Conservation (phyloP, 2,797 vertebrate species). For the Sebastes goodei region DNA sequence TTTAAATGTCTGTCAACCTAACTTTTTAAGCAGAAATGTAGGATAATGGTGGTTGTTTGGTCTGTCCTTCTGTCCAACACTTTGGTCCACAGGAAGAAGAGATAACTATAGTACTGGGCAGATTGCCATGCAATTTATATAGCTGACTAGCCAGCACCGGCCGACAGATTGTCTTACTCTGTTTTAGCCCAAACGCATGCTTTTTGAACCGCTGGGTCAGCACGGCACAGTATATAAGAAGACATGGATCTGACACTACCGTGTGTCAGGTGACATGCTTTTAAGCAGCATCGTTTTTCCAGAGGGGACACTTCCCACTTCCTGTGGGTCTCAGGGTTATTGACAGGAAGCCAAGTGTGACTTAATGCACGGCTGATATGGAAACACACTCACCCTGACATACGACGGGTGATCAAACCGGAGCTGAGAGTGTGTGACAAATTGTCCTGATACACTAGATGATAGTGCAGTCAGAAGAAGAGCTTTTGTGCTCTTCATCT, state of each 20-base stretch:
- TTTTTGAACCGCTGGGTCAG: background rate
- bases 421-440: slow-evolving; percentile 1
- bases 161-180: background rate
- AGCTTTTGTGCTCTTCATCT: slow-evolving; percentile 12
- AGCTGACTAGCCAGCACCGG: background rate
- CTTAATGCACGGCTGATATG: background rate
- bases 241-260: background rate
- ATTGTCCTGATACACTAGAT: slow-evolving; percentile 1
- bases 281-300: background rate
- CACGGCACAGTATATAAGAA: background rate
- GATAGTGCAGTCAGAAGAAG: slow-evolving; percentile 2
- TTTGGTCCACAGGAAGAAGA: background rate
- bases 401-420: background rate
- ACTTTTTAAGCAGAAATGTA: too few relatives aligned
- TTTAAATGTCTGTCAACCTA: background rate
- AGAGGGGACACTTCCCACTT: background rate
- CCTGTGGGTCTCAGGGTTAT: slow-evolving; percentile 6
- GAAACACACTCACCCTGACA: background rate
- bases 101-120: background rate
- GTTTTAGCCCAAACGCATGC: background rate
- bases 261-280: background rate
- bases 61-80: background rate
- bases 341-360: slow-evolving; percentile 5
- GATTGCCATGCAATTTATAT: background rate
- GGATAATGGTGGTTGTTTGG: background rate